Percentiles rank a stretch among this genome's conserved stretches.
Evolutionary conservation across 2,113 vertebrate genomes (phyloP).

Genomic region (Cathartes aura): DNA sequence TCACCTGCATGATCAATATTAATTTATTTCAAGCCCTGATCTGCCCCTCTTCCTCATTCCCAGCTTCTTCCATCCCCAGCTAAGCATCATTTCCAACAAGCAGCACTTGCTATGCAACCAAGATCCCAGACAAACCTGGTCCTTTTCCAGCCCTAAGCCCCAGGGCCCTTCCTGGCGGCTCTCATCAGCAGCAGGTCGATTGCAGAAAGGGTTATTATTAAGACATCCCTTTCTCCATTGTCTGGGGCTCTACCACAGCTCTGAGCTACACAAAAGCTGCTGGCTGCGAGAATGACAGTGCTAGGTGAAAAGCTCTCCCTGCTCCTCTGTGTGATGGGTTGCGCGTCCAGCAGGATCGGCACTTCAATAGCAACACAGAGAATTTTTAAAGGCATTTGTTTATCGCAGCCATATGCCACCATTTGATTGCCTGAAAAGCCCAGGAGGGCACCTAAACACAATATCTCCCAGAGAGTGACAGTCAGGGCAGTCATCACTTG

Average conservation of each 20-base stretch:
- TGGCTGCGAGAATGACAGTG: background rate
- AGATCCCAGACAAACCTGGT: background rate
- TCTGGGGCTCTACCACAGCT: background rate
- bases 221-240: background rate
- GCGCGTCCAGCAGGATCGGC: background rate
- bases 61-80: background rate
- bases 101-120: background rate
- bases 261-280: slow-evolving; percentile 13
- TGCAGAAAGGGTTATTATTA: background rate
- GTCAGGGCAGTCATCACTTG: background rate
- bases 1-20: accelerated
- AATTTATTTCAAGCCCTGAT: background rate
- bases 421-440: slow-evolving; percentile 34
- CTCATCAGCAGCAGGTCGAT: background rate
- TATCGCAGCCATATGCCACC: background rate
- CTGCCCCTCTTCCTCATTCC: background rate
- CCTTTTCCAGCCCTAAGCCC: background rate
- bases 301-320: background rate
- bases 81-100: background rate
- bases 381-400: slow-evolving; percentile 50
- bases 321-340: background rate
- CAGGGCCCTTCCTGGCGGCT: background rate
- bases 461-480: background rate
- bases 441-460: slow-evolving; percentile 22
- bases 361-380: background rate